A percentile compares a stretch with the other conserved stretches of the same genome.
These are phyloP conservation scores for Ptychoptera contaminata DNA, from an alignment of 2,888 invertebrate genomes.

Conservation along the genomic window DNA sequence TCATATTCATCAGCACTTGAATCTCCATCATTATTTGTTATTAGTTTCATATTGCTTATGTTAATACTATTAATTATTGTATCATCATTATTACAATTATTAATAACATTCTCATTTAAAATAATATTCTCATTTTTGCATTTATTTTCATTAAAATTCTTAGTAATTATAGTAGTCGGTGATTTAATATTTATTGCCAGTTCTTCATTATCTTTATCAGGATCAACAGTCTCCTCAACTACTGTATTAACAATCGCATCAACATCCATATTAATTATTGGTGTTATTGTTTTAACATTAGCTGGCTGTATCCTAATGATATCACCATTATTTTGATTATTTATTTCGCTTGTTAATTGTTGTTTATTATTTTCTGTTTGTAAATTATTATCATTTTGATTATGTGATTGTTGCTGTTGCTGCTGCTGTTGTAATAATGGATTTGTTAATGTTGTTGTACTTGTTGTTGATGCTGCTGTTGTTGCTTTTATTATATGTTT, in stretches of 20 bases:
- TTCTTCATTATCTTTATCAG: no score
- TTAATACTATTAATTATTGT: background rate
- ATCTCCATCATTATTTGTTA: no score
- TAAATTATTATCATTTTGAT: background rate
- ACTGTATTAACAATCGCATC: no score
- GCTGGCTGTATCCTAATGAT: background rate
- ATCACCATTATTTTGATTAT: background rate
- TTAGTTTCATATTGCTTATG: no score
- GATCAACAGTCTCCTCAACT: no score
- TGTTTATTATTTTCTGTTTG: background rate
- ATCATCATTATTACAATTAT: background rate
- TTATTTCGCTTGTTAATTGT: background rate
- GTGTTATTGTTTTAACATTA: background rate
- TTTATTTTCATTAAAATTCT: no score
- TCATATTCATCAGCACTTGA: background rate
- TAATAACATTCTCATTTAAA: background rate
- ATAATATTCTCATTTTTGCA: no score
- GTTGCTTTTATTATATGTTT: conserved; percentile 1
- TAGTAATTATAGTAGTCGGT: no score
- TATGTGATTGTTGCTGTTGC: no score
- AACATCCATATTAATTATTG: no score
- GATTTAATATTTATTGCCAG: no score
- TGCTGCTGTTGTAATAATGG: background rate
- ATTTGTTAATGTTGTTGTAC: conserved; percentile 10
- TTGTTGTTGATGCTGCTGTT: conserved; percentile 8